Evolutionary conservation across 2,797 vertebrate species (phyloP).

Genomic region (Enteromius viviparus): DNA sequence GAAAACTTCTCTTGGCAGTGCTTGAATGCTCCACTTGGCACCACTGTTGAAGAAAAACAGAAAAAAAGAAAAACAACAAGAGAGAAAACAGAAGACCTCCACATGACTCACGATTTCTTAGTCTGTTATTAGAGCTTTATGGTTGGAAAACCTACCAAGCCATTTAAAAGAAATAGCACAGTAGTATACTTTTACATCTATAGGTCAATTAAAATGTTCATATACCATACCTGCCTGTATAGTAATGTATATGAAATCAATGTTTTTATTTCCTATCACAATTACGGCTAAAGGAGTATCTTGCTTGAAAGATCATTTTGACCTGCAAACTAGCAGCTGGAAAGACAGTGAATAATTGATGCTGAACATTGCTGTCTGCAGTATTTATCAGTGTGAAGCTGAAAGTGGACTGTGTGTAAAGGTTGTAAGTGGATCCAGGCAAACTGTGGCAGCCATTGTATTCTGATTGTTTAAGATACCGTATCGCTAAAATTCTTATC

Average conservation of each 20-base stretch:
- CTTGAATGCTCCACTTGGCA: slow-evolving; percentile 15
- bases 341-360: slow-evolving; percentile 63
- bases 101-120: background rate
- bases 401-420: slow-evolving; percentile 38
- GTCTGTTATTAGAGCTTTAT: slow-evolving; percentile 14
- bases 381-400: slow-evolving; percentile 62
- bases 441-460: slow-evolving; percentile 49
- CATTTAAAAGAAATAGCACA: background rate
- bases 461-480: slow-evolving; percentile 15
- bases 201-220: background rate
- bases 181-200: background rate
- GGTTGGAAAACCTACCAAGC: slow-evolving; percentile 7
- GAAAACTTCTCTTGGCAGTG: slow-evolving; percentile 56
- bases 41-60: no score
- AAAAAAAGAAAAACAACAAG: background rate
- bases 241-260: background rate
- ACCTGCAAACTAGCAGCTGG: slow-evolving; percentile 49
- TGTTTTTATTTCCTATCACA: slow-evolving; percentile 11
- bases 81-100: background rate
- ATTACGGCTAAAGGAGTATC: background rate
- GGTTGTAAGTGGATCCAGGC: slow-evolving; percentile 50
- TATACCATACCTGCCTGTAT: background rate
- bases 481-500: background rate
- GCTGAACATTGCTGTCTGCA: slow-evolving; percentile 57
- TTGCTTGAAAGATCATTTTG: slow-evolving; percentile 32